phyloP scores from a whole-genome alignment of 2,888 invertebrate genomes.

The Strigamia transsilvanica region DNA sequence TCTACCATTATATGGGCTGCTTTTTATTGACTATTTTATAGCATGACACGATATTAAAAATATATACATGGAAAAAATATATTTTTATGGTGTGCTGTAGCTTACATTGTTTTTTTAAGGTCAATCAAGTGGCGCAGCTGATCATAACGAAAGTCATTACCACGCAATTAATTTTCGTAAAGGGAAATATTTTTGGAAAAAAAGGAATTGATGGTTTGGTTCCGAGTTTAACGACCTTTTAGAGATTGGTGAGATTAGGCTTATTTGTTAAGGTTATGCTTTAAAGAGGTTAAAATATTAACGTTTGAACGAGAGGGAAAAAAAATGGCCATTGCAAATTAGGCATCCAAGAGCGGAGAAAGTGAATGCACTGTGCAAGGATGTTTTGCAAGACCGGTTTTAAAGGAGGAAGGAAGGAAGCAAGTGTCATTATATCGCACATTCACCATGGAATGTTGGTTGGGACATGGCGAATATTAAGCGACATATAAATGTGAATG shows the following conservation, averaged over 20 bases:
- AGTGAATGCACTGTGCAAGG: conserved; percentile 13
- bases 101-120: not conserved
- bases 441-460: not conserved
- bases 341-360: conserved; percentile 20
- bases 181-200: not conserved
- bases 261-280: conserved; percentile 1
- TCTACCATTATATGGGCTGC: not conserved
- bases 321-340: conserved; percentile 14
- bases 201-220: conserved; percentile 6
- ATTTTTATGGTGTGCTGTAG: not conserved
- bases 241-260: conserved; percentile 14
- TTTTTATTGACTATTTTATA: not conserved
- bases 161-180: not conserved
- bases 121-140: conserved; percentile 4
- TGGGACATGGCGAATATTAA: not conserved
- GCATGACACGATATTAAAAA: not conserved
- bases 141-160: conserved; percentile 12
- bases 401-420: conserved; percentile 20
- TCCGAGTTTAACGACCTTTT: not conserved
- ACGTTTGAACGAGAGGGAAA: not conserved
- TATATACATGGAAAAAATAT: not conserved
- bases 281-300: conserved; percentile 7
- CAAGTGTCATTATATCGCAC: conserved; percentile 20
- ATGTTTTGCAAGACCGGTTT: conserved; percentile 5
- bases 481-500: not conserved